Percentiles rank a stretch among this genome's conserved stretches.
Conservation (phyloP, 2,888 invertebrate species). For the Oscheius sp. region DNA sequence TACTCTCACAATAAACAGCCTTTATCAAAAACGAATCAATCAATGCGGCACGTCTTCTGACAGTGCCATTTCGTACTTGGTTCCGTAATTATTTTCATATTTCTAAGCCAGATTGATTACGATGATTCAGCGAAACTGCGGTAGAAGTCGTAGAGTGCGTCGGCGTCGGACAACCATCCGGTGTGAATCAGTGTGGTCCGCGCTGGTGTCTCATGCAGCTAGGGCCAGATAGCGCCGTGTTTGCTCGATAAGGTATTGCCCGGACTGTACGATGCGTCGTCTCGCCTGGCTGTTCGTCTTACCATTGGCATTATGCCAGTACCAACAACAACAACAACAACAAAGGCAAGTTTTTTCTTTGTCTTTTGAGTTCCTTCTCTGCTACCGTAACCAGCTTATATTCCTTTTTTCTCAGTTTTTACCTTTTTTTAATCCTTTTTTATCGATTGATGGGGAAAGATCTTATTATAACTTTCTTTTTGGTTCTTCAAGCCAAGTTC, state of each 20-base stretch:
- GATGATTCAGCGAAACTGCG: conserved; percentile 16
- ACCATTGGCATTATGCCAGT: conserved; percentile 22
- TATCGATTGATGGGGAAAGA: no score
- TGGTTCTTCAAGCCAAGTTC: no score
- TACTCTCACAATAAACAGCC: background rate
- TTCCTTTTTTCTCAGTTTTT: background rate
- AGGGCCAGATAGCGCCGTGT: conserved; percentile 30
- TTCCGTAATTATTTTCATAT: background rate
- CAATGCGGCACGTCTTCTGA: background rate
- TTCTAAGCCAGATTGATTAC: conserved; percentile 5
- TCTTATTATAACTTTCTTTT: no score
- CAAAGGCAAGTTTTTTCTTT: conserved; percentile 6
- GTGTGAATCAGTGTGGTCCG: conserved; percentile 30
- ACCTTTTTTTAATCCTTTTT: background rate
- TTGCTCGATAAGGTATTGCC: conserved; percentile 37
- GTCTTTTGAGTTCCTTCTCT: background rate
- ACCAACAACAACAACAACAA: conserved; percentile 27
- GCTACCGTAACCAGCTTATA: background rate
- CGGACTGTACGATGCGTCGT: conserved; percentile 31
- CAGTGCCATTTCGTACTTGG: background rate
- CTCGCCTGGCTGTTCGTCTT: conserved; percentile 18
- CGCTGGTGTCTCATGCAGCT: conserved; percentile 24
- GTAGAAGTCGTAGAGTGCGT: conserved; percentile 28
- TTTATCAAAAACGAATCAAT: background rate
- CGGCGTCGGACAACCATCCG: conserved; percentile 22